Conservation (phyloP, 1,140 invertebrate genomes). For the Calosoma granatense region DNA sequence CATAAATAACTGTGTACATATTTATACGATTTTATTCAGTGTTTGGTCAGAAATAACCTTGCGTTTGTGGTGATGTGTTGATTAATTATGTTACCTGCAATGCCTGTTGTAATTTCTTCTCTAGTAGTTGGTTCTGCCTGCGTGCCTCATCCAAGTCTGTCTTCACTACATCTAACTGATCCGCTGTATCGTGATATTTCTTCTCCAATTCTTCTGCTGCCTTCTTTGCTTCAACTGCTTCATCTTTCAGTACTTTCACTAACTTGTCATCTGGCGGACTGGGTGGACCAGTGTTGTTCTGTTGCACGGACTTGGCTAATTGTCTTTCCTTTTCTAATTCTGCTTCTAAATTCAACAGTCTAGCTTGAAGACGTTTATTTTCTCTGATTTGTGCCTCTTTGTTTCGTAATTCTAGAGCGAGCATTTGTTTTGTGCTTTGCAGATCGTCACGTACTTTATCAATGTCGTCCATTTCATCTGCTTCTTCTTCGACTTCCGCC, state of each 20-base stretch:
- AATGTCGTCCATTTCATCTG: slow-evolving; percentile 79
- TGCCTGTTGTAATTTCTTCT: slow-evolving; percentile 54
- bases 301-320: slow-evolving; percentile 45
- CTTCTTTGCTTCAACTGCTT: slow-evolving; percentile 63
- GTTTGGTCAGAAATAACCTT: no score
- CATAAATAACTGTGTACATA: no score
- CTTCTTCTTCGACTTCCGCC: slow-evolving; percentile 48
- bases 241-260: slow-evolving; percentile 55
- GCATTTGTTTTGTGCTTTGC: slow-evolving; percentile 82
- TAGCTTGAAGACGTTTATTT: slow-evolving; percentile 69
- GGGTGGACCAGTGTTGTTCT: slow-evolving; percentile 38
- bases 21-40: no score
- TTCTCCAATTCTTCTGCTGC: slow-evolving; percentile 69
- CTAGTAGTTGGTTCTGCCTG: slow-evolving; percentile 60
- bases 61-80: no score
- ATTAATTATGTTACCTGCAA: slow-evolving; percentile 42
- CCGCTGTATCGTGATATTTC: slow-evolving; percentile 60
- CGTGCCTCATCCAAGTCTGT: slow-evolving; percentile 69
- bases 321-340: slow-evolving; percentile 58
- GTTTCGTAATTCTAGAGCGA: slow-evolving; percentile 74
- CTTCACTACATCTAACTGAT: slow-evolving; percentile 64
- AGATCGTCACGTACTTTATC: slow-evolving; percentile 83
- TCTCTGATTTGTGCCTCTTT: slow-evolving; percentile 77
- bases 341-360: slow-evolving; percentile 66
- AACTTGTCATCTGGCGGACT: slow-evolving; percentile 33